Percentiles rank a stretch among this genome's conserved stretches.
These are phyloP conservation scores for Danio aesculapii DNA, from an alignment of 2,797 vertebrate species.

Conservation along the genomic window DNA sequence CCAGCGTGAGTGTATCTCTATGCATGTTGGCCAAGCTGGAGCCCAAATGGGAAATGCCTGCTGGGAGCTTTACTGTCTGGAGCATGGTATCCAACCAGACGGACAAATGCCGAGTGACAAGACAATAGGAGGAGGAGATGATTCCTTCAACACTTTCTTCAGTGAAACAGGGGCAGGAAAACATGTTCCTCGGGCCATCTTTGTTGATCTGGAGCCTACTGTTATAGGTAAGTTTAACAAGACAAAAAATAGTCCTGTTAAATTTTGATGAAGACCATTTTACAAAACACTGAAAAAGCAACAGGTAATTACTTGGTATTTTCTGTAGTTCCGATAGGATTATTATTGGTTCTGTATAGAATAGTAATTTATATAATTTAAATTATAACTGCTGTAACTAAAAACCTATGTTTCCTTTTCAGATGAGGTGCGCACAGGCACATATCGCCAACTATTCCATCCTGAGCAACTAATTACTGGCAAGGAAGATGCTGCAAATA, in stretches of 20 bases:
- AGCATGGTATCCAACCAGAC: slow-evolving; percentile 72
- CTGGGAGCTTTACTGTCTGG: slow-evolving; percentile 75
- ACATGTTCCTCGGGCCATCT: slow-evolving; percentile 91
- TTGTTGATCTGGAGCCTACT: slow-evolving; percentile 92
- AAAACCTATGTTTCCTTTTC: background rate
- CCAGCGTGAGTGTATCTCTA: slow-evolving; percentile 70
- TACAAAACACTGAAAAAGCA: background rate
- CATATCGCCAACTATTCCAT: slow-evolving; percentile 75
- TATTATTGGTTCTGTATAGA: too few relatives aligned
- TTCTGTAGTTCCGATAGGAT: too few relatives aligned
- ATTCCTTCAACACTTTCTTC: slow-evolving; percentile 89
- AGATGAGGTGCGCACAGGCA: slow-evolving; percentile 74
- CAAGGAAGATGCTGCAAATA: slow-evolving; percentile 82
- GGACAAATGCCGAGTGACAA: slow-evolving; percentile 75
- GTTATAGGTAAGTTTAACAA: slow-evolving; percentile 77
- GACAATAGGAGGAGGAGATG: slow-evolving; percentile 74
- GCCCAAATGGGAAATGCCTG: slow-evolving; percentile 73
- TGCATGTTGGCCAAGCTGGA: slow-evolving; percentile 71
- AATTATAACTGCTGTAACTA: too few relatives aligned
- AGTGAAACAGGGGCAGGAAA: slow-evolving; percentile 86
- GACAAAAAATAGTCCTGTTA: background rate
- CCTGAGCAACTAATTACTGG: slow-evolving; percentile 82
- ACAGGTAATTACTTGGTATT: background rate
- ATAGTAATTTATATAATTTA: too few relatives aligned
- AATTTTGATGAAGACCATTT: background rate